Percentiles rank a stretch among this genome's conserved stretches.
These are phyloP conservation scores for Drosophila quasianomalipes DNA, from an alignment of 2,888 invertebrate species.

Conservation along the genomic window DNA sequence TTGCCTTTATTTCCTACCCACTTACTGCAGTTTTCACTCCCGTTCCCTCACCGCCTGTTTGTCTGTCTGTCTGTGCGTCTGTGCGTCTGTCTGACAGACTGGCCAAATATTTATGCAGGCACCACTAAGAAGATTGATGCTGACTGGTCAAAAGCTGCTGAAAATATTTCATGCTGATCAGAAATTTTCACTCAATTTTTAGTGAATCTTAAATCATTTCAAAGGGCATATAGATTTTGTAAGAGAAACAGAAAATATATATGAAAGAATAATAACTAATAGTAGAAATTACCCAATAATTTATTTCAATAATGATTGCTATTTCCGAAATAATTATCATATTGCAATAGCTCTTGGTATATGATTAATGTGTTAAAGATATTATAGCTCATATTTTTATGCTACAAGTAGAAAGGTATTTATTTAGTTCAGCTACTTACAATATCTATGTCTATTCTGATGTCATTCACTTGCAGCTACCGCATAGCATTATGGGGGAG, in stretches of 20 bases:
- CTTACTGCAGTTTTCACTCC: constrained; percentile 55
- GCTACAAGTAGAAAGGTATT: constrained; percentile 27
- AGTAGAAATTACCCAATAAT: not conserved
- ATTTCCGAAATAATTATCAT: not conserved
- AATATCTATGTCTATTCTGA: not conserved
- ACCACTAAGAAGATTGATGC: constrained; percentile 72
- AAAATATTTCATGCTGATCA: constrained; percentile 60
- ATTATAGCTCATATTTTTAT: not conserved
- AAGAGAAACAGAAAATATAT: not conserved
- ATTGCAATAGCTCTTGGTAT: not conserved
- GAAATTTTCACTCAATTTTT: constrained; percentile 37
- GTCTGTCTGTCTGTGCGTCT: not conserved
- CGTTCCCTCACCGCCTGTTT: not conserved
- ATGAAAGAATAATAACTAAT: not conserved
- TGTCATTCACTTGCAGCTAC: constrained; percentile 86
- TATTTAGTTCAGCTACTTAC: not conserved
- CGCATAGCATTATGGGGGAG: constrained; percentile 93
- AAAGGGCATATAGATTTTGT: constrained; percentile 25
- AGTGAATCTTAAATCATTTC: constrained; percentile 15
- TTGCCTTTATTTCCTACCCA: constrained; percentile 70
- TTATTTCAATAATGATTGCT: not conserved
- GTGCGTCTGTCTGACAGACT: constrained; percentile 22
- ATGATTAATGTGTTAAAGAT: too few relatives aligned
- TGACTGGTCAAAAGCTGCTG: constrained; percentile 58
- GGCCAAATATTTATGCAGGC: constrained; percentile 72